Evolutionary conservation across 2,113 vertebrate species (phyloP), one percentile per base, ranked within the genome.

Genomic region (Rhinolophus ferrumequinum): DNA sequence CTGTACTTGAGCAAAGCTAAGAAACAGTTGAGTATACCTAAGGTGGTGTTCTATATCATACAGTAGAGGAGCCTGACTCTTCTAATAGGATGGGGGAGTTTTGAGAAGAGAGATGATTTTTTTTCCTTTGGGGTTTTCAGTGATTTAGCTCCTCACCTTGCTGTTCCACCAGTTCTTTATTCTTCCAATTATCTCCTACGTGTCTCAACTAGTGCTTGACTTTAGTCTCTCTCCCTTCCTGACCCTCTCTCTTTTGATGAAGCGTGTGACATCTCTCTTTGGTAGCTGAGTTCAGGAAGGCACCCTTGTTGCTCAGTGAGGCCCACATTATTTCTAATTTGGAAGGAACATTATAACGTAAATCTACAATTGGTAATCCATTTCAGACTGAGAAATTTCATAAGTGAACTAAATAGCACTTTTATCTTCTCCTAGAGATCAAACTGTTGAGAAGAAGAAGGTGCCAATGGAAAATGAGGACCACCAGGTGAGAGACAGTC

Each of bases 1-100:
- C 98, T 98, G 92, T 98, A 98, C 96, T 98, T 98, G 91, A 99
- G 98, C 97, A 99, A 97, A 95, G 96, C 97, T 95, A 98, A 98
- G 96, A 99, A 99, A 98, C 98, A 98, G 99, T 99, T 99, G 98
- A 98, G 98, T 97, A 96, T 90, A 41, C 86, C 89, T 90, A 28
- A 96, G 8, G 75, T 56, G 82, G 64, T 44, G 9, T 70, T 97
- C 56, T 96, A 7, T 28, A 47, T 93, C n/a, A n/a, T 66, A 88
- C 2, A 44, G 38, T 41, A 80, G 18, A 89, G 21, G 58, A 76
- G 26, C 14, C 47, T 90, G 24, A 72, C 56, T 13, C 58, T 67
- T 95, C 35, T 70, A 16, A 66, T 73, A 82, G 88, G 19, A 83
- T 6, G 70, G 87, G 30, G 64, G 50, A 92, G 10, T 67, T 93